Evolutionary conservation across 2,888 invertebrate species (phyloP), one percentile per base, ranked within the genome.

Genomic region (Drosophila histrio): DNA sequence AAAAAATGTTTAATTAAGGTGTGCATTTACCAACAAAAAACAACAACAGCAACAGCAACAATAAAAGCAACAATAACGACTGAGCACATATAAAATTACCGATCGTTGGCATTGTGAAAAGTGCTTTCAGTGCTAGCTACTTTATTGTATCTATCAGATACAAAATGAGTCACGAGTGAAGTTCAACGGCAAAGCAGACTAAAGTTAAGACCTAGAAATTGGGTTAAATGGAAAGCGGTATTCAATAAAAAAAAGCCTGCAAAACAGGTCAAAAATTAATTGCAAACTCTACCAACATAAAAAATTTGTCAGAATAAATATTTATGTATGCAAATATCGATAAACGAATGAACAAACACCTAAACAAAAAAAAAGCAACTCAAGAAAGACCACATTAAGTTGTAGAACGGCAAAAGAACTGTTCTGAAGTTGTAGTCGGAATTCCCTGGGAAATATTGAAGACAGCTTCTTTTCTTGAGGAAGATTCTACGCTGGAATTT

Each of bases 221-320:
- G 46, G 79, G 81, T 84, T 84, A 73, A 78, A 62, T 66, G 71
- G 61, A 78, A 76, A 84, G 53, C 69, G 38, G 57, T 53, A 30
- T 54, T 34, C 36, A 6, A 38, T 19, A 38, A 38, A 50, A 49
- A 41, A 36, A 21, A 30, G 17, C 17, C 34, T 26, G 21, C 11
- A 41, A 63, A 75, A 61, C 30, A 28, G 76, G 58, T 62, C 65
- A 66, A 54, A 53, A 50, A 66, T 66, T 52, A 71, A 71, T 75
- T 59, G 66, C 71, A 0, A 71, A 52, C 13, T 56, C 21, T n/a
- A 17, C 24, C 32, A 47, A 59, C 54, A 36, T 15, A 50, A 50
- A 11, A 49, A 34, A 56, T 65, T 60, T 61, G 38, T 9, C 41
- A 26, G 44, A 74, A 81, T 62, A 79, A 74, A 79, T 73, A 78